A percentile compares a stretch with the other conserved stretches of the same genome.
Conservation (phyloP, 2,888 invertebrate genomes). For the Torymus aiolomorphi region DNA sequence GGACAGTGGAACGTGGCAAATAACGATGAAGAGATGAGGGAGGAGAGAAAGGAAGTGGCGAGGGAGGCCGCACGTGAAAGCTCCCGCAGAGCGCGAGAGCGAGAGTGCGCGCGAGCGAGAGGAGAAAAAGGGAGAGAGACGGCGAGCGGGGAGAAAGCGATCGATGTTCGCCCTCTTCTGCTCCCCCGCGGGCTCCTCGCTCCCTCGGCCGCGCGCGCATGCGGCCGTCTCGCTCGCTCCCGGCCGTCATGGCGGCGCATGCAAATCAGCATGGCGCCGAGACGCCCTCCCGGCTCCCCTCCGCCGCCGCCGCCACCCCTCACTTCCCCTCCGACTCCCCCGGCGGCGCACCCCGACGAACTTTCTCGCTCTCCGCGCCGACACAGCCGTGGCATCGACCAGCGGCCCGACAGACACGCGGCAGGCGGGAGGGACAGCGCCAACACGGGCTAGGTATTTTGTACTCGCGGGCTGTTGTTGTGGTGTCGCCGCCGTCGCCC, state of each 20-base stretch:
- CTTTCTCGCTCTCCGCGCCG: constrained; percentile 55
- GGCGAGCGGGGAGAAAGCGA: constrained; percentile 72
- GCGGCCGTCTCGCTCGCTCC: too few species aligned
- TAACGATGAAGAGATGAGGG: constrained; percentile 63
- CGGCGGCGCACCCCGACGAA: not conserved
- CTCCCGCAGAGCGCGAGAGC: constrained; percentile 66
- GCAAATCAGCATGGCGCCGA: constrained; percentile 81
- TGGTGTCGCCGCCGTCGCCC: constrained; percentile 4
- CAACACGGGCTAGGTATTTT: constrained; percentile 69
- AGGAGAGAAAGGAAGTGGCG: constrained; percentile 58
- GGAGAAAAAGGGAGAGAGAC: constrained; percentile 40
- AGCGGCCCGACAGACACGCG: constrained; percentile 64
- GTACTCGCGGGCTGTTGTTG: constrained; percentile 57
- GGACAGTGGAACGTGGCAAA: constrained; percentile 65
- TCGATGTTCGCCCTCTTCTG: constrained; percentile 76
- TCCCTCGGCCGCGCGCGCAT: not conserved
- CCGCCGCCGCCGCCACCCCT: constrained; percentile 57
- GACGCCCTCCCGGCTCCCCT: constrained; percentile 71
- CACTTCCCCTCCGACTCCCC: constrained; percentile 56
- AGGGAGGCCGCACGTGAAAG: constrained; percentile 58
- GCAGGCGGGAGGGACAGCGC: constrained; percentile 60
- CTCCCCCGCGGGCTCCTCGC: constrained; percentile 62
- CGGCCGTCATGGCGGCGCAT: constrained; percentile 79
- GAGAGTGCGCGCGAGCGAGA: constrained; percentile 65
- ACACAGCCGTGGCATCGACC: constrained; percentile 73